Evolutionary conservation across 53 echinoderm and acorn worm genomes (phyloP).

Genomic region (Astropecten irregularis): DNA sequence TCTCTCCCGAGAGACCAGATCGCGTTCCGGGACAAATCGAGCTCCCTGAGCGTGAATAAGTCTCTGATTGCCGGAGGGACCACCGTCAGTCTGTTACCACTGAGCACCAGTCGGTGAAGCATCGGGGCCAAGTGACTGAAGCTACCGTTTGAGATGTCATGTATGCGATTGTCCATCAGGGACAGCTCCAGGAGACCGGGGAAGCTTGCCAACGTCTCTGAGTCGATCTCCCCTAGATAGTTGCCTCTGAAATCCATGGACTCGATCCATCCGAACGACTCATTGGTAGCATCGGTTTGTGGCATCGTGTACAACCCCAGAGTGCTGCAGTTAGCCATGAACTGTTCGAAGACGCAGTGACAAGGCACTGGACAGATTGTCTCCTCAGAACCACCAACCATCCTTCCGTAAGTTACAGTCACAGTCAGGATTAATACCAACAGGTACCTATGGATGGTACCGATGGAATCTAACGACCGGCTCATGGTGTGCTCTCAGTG

Average conservation of each 20-base stretch:
- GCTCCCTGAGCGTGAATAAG: constrained; percentile 1
- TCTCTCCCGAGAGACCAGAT: constrained; percentile 1
- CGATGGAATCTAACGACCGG: background rate
- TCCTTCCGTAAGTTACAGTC: background rate
- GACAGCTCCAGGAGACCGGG: constrained; percentile 28
- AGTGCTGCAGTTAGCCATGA: background rate
- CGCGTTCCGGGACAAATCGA: constrained; percentile 17
- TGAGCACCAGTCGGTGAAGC: constrained; percentile 25
- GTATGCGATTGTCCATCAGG: constrained; percentile 15
- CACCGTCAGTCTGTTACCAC: constrained; percentile 10
- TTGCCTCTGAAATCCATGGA: background rate
- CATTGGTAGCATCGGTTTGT: background rate
- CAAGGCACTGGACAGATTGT: background rate
- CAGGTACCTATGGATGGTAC: background rate
- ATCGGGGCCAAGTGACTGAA: background rate
- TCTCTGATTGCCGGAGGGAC: constrained; percentile 25
- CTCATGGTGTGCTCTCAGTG: background rate
- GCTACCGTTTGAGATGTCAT: constrained; percentile 34
- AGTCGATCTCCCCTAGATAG: background rate
- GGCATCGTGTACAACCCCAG: background rate
- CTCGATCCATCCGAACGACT: constrained; percentile 17
- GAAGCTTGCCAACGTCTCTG: background rate
- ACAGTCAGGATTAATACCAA: background rate
- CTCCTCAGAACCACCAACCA: background rate
- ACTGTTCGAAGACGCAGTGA: background rate